phyloP scores from a whole-genome alignment of 1,140 invertebrate species.

The Platyura marginata region DNA sequence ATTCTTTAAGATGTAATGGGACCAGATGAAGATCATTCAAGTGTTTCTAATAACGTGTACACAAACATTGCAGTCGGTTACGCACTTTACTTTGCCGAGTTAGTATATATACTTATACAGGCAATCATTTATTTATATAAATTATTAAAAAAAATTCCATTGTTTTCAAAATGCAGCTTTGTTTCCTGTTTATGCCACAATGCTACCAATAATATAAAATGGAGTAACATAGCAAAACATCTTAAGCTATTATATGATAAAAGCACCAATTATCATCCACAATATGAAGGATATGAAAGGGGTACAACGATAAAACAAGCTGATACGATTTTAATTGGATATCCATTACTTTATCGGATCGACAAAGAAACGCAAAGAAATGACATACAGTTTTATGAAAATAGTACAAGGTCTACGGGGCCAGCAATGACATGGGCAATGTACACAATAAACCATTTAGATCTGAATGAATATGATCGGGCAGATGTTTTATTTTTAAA shows the following conservation, averaged over 20 bases:
- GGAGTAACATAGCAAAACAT: constrained; percentile 28
- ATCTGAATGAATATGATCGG: constrained; percentile 15
- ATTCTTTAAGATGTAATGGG: constrained; percentile 35
- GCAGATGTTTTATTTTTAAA: constrained; percentile 27
- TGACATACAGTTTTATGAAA: constrained; percentile 31
- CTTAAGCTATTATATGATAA: constrained; percentile 27
- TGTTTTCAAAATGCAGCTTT: constrained; percentile 24
- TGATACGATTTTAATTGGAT: constrained; percentile 31
- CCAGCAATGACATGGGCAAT: constrained; percentile 39
- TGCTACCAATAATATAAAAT: constrained; percentile 8
- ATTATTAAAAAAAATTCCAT: too few species aligned
- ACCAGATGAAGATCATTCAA: constrained; percentile 34
- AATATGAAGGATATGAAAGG: constrained; percentile 26
- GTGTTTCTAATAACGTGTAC: constrained; percentile 32
- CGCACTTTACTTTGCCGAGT: constrained; percentile 26
- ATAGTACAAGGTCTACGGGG: constrained; percentile 27
- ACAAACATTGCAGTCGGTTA: constrained; percentile 34
- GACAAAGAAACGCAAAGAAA: constrained; percentile 25
- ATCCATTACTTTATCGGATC: constrained; percentile 31
- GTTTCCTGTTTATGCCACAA: constrained; percentile 24
- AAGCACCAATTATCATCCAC: constrained; percentile 30
- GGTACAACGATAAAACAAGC: constrained; percentile 32
- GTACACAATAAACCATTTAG: constrained; percentile 30
- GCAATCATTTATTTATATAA: too few species aligned
- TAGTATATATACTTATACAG: too few species aligned